phyloP scores from a whole-genome alignment of 1,140 invertebrate species.

The Latrodectus geometricus region DNA sequence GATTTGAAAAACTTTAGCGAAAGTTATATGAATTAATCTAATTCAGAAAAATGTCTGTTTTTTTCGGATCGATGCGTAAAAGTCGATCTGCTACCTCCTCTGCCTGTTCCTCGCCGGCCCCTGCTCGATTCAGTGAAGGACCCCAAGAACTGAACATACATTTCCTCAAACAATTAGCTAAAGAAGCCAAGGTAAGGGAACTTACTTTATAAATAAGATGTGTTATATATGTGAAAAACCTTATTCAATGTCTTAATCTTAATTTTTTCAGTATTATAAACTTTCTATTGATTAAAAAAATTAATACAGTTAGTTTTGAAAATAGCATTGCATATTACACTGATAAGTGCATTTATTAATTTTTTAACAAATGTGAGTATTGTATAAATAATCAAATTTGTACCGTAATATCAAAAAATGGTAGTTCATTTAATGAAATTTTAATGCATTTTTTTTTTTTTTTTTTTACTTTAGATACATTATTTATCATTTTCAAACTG shows the following conservation, averaged over 20 bases:
- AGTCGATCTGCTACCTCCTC: conserved; percentile 43
- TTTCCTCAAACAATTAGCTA: conserved; percentile 48
- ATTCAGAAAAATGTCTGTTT: conserved; percentile 25
- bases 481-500: no score
- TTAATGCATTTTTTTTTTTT: no score
- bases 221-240: background rate
- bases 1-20: no score
- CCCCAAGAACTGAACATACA: conserved; percentile 18
- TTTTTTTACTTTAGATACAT: no score
- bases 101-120: conserved; percentile 2
- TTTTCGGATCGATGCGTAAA: conserved; percentile 52
- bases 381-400: no score
- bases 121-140: conserved; percentile 35
- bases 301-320: no score
- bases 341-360: no score
- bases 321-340: no score
- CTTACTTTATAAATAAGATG: background rate
- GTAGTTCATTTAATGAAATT: no score
- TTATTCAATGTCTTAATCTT: background rate
- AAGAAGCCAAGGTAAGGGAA: conserved; percentile 46
- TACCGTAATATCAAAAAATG: no score
- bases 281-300: no score
- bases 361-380: no score
- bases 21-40: background rate
- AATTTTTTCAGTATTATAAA: background rate